phyloP scores from a whole-genome alignment of 2,888 invertebrate species.

The Helobdella robusta region DNA sequence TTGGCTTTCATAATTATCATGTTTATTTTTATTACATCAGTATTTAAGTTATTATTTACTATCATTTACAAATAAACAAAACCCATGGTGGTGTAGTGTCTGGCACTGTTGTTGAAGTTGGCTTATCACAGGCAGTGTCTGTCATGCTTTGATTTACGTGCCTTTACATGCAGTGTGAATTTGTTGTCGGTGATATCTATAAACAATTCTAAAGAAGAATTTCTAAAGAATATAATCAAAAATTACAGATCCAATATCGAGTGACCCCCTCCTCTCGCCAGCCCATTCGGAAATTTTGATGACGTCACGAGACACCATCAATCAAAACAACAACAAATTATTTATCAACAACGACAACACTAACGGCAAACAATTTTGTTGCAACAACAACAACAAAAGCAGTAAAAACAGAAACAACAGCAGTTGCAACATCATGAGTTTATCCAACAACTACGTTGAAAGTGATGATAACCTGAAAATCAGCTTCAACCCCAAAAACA shows the following conservation, averaged over 20 bases:
- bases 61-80: too few relatives aligned
- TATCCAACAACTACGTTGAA: background rate
- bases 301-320: slow-evolving; percentile 5
- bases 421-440: background rate
- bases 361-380: too few relatives aligned
- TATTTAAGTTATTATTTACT: too few relatives aligned
- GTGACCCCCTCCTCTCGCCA: background rate
- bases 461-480: slow-evolving; percentile 1
- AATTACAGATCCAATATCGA: background rate
- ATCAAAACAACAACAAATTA: background rate
- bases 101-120: too few relatives aligned
- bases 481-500: background rate
- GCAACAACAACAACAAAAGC: background rate
- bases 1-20: too few relatives aligned
- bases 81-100: too few relatives aligned
- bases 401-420: background rate
- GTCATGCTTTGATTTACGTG: too few relatives aligned
- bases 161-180: too few relatives aligned
- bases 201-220: too few relatives aligned
- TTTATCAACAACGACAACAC: background rate
- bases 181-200: too few relatives aligned
- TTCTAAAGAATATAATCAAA: background rate
- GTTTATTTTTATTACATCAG: too few relatives aligned
- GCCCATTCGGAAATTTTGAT: slow-evolving; percentile 8
- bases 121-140: too few relatives aligned